Base-by-base conservation (phyloP, 2,888 invertebrate species). In the Agapostemon virescens region DNA sequence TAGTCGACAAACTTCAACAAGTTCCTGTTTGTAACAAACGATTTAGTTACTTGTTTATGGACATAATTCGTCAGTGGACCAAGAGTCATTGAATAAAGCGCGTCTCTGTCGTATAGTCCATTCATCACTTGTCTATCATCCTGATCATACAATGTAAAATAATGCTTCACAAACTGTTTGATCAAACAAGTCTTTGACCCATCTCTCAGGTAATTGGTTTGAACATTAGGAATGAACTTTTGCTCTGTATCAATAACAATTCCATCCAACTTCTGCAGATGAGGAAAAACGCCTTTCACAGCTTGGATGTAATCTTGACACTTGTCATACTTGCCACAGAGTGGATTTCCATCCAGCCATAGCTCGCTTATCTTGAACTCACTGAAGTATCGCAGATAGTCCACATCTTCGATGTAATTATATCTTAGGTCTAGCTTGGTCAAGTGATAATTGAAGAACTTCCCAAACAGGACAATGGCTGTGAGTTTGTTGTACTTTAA, bases 1-100 rank as follows among this genome's bases (percentile, higher is more conserved):
- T 92, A 93, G 66, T 93, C 92, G 0, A 91, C 92, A 64, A 92
- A 92, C 81, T 93, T 92, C 7, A 92, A 77, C 58, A 92, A 83
- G 85, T 93, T 93, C 74, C 92, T 86, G 40, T 92, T 92, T 6
- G 79, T 88, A 0, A 87, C 87, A 77, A 92, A 90, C 1, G 86
- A 83, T 76, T 90, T 91, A 23, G 89, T 87, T 74, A 92, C 84
- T 74, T 91, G 90, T 73, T 90, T 89, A n/a, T 92, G 91, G 20
- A 66, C 69, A n/a, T 88, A 86, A 74, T 90, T 91, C 3, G 86
- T 79, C 3, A 90, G 83, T 3, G 84, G 79, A 4, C 92, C 92
- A 1, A 92, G 71, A 0, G 92, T 92, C 88, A 91, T 90, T 0
- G 92, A 92, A 71, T 91, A 92, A 26, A 92, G 77, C 0, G 92